Evolutionary conservation across 2,113 vertebrate genomes (phyloP).

Genomic region (Pseudorasbora parva): DNA sequence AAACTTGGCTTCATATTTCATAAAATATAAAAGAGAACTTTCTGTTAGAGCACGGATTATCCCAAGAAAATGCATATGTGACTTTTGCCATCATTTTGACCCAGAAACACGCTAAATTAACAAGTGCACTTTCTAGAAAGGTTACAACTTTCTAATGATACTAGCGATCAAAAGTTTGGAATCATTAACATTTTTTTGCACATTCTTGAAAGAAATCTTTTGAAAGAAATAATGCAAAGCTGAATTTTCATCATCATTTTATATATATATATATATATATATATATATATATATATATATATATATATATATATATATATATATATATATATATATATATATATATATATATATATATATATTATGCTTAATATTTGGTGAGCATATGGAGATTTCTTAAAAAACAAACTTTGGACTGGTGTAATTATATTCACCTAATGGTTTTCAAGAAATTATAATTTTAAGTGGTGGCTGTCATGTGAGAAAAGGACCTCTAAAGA

Average conservation of each 20-base stretch:
- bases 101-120: neutral
- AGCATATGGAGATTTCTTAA: too few species aligned
- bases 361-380: too few species aligned
- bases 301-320: too few species aligned
- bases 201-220: neutral
- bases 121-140: neutral
- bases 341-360: too few species aligned
- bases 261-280: too few species aligned
- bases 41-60: neutral
- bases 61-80: conserved; percentile 5
- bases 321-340: too few species aligned
- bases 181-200: neutral
- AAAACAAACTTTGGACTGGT: too few species aligned
- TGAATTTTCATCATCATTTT: too few species aligned
- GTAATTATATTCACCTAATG: too few species aligned
- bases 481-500: neutral
- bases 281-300: too few species aligned
- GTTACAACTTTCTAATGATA: neutral
- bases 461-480: neutral
- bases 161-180: neutral
- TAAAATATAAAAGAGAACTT: neutral
- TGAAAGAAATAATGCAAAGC: neutral
- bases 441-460: neutral
- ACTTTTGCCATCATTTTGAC: neutral
- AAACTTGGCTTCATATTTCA: neutral